These are phyloP conservation scores for Heliconius ismenius DNA, from an alignment of 2,888 invertebrate species.

Conservation along the genomic window DNA sequence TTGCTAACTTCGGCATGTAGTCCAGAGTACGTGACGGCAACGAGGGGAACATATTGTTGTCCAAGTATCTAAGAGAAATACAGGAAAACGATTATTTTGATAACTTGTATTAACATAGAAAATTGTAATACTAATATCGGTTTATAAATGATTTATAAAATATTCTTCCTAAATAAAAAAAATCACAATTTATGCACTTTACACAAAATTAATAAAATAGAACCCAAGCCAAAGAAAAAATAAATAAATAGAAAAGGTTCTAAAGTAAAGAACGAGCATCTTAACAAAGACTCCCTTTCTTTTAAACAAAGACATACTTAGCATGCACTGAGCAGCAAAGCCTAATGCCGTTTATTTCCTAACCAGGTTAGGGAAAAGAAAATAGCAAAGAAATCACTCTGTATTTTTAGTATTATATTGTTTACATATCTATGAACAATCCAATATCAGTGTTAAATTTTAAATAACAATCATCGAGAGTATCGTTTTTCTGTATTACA, in stretches of 20 bases:
- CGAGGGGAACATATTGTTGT: conserved; percentile 87
- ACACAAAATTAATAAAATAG: too few species aligned
- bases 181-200: too few species aligned
- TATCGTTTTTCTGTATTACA: too few species aligned
- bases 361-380: neutral
- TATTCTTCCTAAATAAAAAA: neutral
- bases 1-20: conserved; percentile 82
- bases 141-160: neutral
- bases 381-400: too few species aligned
- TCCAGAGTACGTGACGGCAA: conserved; percentile 86
- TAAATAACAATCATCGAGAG: too few species aligned
- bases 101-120: too few species aligned
- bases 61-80: conserved; percentile 83
- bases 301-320: neutral
- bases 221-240: too few species aligned
- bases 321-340: neutral
- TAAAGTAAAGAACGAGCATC: too few species aligned
- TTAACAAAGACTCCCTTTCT: neutral
- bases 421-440: too few species aligned
- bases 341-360: neutral
- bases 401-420: too few species aligned
- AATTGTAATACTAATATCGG: neutral
- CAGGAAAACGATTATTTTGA: neutral
- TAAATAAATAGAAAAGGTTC: too few species aligned
- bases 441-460: too few species aligned